Evolutionary conservation across 2,113 vertebrate species (phyloP).

Genomic region (Petrocephalus microphthalmus): DNA sequence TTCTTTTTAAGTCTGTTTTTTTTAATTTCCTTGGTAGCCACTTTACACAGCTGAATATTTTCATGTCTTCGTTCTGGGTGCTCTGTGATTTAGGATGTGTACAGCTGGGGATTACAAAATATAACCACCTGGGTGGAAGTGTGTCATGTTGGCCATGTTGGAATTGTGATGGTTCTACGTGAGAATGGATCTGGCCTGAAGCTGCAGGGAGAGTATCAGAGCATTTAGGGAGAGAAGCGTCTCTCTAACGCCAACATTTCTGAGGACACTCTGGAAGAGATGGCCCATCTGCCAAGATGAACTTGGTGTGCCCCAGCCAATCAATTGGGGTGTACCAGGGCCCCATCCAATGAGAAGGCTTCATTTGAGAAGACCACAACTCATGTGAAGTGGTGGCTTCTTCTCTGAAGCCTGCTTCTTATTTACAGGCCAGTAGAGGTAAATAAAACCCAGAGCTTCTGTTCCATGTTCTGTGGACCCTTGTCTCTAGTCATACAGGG

Average conservation of each 20-base stretch:
- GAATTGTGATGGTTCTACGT: background rate
- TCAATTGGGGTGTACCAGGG: background rate
- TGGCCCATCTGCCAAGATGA: background rate
- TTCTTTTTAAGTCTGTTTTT: background rate
- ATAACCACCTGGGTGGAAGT: background rate
- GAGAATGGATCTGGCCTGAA: background rate
- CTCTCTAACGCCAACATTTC: background rate
- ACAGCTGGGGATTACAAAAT: background rate
- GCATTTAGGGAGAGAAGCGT: slow-evolving; percentile 17
- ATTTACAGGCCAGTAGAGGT: background rate
- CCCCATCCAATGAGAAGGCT: background rate
- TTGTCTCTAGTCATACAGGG: background rate
- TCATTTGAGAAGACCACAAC: background rate
- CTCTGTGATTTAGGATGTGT: background rate
- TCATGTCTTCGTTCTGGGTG: background rate
- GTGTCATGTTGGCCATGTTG: background rate
- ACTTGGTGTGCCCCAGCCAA: background rate
- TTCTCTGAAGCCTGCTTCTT: background rate
- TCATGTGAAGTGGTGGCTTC: background rate
- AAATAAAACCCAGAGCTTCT: background rate
- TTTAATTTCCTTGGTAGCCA: background rate
- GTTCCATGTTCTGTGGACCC: background rate
- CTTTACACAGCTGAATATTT: background rate
- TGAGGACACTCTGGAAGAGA: background rate
- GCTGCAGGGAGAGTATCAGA: background rate